These are phyloP conservation scores for Hydropsyche betteni DNA, from an alignment of 2,888 invertebrate species.

Conservation along the genomic window DNA sequence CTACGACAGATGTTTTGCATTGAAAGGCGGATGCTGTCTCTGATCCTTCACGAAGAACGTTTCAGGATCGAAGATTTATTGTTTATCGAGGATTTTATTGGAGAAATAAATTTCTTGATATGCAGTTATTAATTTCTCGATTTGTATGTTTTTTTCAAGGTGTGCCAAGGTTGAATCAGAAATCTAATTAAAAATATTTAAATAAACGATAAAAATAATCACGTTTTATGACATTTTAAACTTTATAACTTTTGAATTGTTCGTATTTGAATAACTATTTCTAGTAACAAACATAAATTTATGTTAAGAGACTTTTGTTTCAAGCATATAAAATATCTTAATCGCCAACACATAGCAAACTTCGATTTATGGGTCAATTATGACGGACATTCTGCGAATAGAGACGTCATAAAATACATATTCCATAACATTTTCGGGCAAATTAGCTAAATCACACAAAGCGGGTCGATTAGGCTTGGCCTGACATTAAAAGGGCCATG, in stretches of 20 bases:
- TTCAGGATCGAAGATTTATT: background rate
- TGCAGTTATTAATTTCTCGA: no score
- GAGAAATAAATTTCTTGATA: no score
- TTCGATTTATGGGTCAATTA: slow-evolving; percentile 19
- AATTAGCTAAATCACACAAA: slow-evolving; percentile 27
- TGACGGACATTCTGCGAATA: slow-evolving; percentile 10
- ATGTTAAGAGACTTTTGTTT: no score
- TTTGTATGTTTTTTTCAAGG: no score
- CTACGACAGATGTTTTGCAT: background rate
- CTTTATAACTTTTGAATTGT: background rate
- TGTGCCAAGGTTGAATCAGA: no score
- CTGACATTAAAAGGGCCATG: slow-evolving; percentile 32
- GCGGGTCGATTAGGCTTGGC: slow-evolving; percentile 25
- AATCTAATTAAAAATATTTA: no score
- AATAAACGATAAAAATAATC: no score
- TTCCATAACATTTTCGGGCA: slow-evolving; percentile 14
- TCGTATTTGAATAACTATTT: slow-evolving; percentile 1
- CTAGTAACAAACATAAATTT: no score
- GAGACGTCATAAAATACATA: slow-evolving; percentile 15
- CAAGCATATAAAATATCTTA: no score
- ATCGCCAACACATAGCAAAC: background rate
- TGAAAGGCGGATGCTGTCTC: background rate
- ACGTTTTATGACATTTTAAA: background rate
- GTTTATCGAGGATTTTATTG: no score
- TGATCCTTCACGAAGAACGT: background rate